A percentile compares a stretch with the other conserved stretches of the same genome.
phyloP scores from a whole-genome alignment of 30 jellyfish, hydroid and myxozoan genomes.

The Aurelia sp. region DNA sequence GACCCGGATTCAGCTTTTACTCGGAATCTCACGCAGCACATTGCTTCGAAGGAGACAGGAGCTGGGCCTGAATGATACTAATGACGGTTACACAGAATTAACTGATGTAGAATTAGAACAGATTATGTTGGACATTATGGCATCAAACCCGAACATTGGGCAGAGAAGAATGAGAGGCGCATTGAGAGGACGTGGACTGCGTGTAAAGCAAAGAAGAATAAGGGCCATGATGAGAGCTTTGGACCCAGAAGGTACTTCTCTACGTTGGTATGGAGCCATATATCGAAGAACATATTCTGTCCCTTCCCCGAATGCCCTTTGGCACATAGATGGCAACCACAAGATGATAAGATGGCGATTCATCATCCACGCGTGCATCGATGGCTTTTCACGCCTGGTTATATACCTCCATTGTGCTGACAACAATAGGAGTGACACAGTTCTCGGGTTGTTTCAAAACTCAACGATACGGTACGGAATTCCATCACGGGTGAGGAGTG shows the following conservation, averaged over 20 bases:
- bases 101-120: background rate
- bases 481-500: background rate
- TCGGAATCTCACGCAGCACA: background rate
- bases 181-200: constrained; percentile 42
- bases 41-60: background rate
- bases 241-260: constrained; percentile 42
- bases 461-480: constrained; percentile 7
- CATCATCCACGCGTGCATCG: constrained; percentile 1
- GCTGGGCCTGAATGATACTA: background rate
- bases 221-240: constrained; percentile 9
- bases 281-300: background rate
- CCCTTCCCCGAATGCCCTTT: background rate
- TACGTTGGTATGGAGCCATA: background rate
- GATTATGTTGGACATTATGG: background rate
- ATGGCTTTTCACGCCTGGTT: constrained; percentile 11
- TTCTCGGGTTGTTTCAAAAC: constrained; percentile 10
- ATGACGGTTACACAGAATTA: no score
- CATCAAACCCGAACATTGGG: constrained; percentile 37
- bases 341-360: background rate
- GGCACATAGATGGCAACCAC: background rate
- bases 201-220: constrained; percentile 36
- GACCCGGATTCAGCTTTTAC: background rate
- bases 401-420: constrained; percentile 10
- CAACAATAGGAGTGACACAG: constrained; percentile 42
- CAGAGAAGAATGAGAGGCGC: constrained; percentile 46